Conservation (phyloP, 2,888 invertebrate genomes). For the Rhamnusium bicolor region DNA sequence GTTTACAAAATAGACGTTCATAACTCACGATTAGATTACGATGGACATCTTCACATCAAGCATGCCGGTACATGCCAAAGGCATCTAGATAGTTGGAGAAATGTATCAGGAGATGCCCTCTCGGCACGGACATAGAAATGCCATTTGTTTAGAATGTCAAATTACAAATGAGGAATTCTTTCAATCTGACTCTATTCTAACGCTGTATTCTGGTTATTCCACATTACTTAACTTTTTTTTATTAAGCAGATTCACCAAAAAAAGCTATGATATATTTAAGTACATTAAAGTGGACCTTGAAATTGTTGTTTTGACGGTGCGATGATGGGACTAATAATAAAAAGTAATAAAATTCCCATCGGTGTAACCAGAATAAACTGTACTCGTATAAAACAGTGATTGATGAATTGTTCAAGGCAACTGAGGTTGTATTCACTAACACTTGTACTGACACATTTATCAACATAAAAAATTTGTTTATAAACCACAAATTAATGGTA, state of each 20-base stretch:
- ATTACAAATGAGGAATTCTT: conserved; percentile 32
- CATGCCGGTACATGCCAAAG: conserved; percentile 46
- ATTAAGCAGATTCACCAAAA: neutral
- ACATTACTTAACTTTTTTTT: conserved; percentile 11
- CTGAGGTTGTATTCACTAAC: conserved; percentile 10
- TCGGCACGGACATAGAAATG: conserved; percentile 31
- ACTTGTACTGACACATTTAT: conserved; percentile 27
- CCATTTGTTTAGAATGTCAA: conserved; percentile 42
- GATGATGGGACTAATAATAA: conserved; percentile 5
- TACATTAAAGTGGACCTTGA: conserved; percentile 19
- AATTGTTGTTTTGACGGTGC: conserved; percentile 18
- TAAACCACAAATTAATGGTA: conserved; percentile 1
- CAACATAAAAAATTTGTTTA: conserved; percentile 23
- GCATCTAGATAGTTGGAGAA: conserved; percentile 48
- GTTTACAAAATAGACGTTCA: conserved; percentile 50
- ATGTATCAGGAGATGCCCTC: conserved; percentile 38
- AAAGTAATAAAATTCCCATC: neutral
- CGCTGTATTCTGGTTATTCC: conserved; percentile 20
- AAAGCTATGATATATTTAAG: conserved; percentile 23
- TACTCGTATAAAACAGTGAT: conserved; percentile 1
- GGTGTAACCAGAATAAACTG: conserved; percentile 7
- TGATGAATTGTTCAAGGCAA: conserved; percentile 17
- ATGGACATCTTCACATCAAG: conserved; percentile 47
- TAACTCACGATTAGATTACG: conserved; percentile 53
- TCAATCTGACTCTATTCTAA: conserved; percentile 18